A percentile compares a stretch with the other conserved stretches of the same genome.
Conservation (phyloP, 2,888 invertebrate genomes). For the Lathronympha strigana region DNA sequence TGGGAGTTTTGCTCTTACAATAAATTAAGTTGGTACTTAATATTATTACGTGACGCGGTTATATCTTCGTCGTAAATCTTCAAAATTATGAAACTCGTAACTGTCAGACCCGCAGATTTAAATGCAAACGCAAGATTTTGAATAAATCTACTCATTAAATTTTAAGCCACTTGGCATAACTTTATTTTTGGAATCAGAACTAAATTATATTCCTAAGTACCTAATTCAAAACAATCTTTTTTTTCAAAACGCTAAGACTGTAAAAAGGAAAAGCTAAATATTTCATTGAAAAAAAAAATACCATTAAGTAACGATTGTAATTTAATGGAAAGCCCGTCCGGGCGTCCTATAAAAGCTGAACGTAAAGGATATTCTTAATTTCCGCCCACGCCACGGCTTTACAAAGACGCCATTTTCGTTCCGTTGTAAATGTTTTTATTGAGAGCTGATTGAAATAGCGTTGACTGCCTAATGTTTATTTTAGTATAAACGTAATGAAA, state of each 20-base stretch:
- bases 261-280: neutral
- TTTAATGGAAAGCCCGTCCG: constrained; percentile 26
- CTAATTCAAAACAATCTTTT: neutral
- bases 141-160: no score
- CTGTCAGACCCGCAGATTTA: no score
- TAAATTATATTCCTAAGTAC: neutral
- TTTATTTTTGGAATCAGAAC: no score
- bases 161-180: no score
- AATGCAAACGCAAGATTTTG: no score
- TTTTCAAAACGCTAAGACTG: no score
- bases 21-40: neutral
- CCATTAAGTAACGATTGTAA: constrained; percentile 27
- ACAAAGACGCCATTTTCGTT: constrained; percentile 49
- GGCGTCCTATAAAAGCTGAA: constrained; percentile 29
- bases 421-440: constrained; percentile 50
- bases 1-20: neutral
- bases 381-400: constrained; percentile 48
- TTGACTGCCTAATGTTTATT: constrained; percentile 26
- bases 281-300: neutral
- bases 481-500: neutral
- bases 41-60: neutral
- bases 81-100: no score
- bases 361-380: constrained; percentile 54
- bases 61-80: neutral
- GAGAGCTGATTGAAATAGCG: constrained; percentile 51